These are phyloP conservation scores for Cnemophilus loriae DNA, from an alignment of 2,113 vertebrate genomes.

Conservation along the genomic window DNA sequence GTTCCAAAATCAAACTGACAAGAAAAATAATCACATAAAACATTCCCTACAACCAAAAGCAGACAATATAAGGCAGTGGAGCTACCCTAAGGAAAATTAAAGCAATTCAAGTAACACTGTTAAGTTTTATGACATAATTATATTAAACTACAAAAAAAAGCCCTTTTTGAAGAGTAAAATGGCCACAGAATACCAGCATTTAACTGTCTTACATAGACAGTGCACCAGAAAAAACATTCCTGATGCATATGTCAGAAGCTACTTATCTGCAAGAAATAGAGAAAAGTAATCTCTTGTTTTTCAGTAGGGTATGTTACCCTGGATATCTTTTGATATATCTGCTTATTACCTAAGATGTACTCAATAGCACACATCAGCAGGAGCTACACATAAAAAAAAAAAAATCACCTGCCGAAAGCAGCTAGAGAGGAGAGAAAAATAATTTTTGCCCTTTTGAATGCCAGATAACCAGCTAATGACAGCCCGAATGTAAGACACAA, in stretches of 20 bases:
- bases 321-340: conserved; percentile 5
- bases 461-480: not conserved
- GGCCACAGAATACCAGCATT: not conserved
- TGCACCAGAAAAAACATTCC: not conserved
- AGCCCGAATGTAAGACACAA: not conserved
- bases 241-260: not conserved
- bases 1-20: not conserved
- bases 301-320: conserved; percentile 25
- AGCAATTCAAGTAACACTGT: not conserved
- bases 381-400: not conserved
- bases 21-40: not conserved
- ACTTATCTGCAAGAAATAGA: not conserved
- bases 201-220: not conserved
- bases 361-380: conserved; percentile 16
- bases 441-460: not conserved
- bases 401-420: conserved; percentile 11
- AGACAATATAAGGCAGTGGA: not conserved
- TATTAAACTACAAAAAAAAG: not conserved
- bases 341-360: conserved; percentile 25
- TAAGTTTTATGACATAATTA: not conserved
- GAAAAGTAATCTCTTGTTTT: conserved; percentile 12
- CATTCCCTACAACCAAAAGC: not conserved
- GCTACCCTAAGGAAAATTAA: not conserved
- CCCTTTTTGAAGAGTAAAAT: not conserved
- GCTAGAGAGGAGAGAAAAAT: not conserved